Evolutionary conservation across 2,797 vertebrate species (phyloP).

Genomic region (Leucoraja ocellata): DNA sequence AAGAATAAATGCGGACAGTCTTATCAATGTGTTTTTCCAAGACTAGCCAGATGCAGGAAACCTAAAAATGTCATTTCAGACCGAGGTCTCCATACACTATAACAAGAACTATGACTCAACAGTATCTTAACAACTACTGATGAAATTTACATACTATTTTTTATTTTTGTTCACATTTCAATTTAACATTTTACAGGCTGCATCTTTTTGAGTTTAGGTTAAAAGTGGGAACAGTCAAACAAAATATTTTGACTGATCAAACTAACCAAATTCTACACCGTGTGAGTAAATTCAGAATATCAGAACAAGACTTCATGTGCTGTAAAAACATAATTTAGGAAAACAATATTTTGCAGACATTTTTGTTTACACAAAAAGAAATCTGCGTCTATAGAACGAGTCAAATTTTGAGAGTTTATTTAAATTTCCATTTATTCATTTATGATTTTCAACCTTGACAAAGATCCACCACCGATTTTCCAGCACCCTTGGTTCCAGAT

Average conservation of each 20-base stretch:
- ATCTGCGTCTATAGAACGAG: too few species aligned
- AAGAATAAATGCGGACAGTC: neutral
- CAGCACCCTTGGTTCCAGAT: too few species aligned
- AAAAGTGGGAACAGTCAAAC: neutral
- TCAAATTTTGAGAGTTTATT: too few species aligned
- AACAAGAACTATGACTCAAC: neutral
- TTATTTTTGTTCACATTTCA: neutral
- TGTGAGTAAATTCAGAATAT: neutral
- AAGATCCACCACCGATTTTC: too few species aligned
- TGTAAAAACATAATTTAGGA: too few species aligned
- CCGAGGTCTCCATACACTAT: neutral
- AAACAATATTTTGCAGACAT: too few species aligned
- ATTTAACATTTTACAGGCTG: neutral
- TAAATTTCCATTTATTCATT: too few species aligned
- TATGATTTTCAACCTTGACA: too few species aligned
- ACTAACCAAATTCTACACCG: neutral
- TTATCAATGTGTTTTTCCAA: neutral
- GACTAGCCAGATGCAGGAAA: neutral
- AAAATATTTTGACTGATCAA: neutral
- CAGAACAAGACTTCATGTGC: too few species aligned
- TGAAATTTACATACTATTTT: neutral
- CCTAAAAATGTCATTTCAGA: neutral
- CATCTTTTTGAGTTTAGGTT: neutral
- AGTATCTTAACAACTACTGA: neutral
- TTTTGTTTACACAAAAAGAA: too few species aligned